A percentile compares a stretch with the other conserved stretches of the same genome.
These are phyloP conservation scores for Chrysogorgia sp. DNA, from an alignment of 92 coral and sea anemone genomes.

Conservation along the genomic window DNA sequence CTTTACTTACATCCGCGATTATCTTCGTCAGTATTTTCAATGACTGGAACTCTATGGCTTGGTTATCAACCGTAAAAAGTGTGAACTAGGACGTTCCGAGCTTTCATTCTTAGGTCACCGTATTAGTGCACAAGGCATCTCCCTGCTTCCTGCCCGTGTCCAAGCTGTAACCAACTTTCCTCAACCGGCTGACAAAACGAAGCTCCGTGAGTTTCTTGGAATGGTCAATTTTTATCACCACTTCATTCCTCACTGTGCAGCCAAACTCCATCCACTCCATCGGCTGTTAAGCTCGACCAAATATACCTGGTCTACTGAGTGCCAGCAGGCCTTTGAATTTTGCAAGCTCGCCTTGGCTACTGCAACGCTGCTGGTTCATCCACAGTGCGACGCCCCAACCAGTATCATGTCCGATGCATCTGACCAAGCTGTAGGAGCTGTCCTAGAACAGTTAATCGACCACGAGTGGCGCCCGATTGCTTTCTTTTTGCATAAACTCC, in stretches of 20 bases:
- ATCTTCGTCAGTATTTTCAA: constrained; percentile 5
- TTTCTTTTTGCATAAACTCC: too few relatives aligned
- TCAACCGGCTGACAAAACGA: neutral
- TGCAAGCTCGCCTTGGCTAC: too few relatives aligned
- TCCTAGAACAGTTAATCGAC: too few relatives aligned
- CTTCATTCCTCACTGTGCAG: constrained; percentile 4
- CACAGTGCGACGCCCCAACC: too few relatives aligned
- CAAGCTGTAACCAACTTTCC: neutral
- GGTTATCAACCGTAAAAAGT: constrained; percentile 19
- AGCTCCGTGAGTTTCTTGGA: neutral
- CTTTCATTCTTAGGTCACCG: constrained; percentile 18
- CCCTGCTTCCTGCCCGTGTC: neutral
- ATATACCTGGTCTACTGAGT: too few relatives aligned
- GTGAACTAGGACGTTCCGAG: constrained; percentile 11
- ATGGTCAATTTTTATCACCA: constrained; percentile 4
- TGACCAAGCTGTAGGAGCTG: too few relatives aligned
- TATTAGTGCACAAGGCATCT: constrained; percentile 2
- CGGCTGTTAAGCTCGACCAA: too few relatives aligned
- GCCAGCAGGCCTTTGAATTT: too few relatives aligned
- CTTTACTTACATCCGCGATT: constrained; percentile 2
- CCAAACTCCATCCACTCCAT: too few relatives aligned
- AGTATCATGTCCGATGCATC: too few relatives aligned
- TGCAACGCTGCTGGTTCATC: too few relatives aligned
- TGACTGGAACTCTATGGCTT: neutral
- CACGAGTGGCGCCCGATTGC: too few relatives aligned